Percentiles rank a stretch among this genome's conserved stretches.
These are phyloP conservation scores for Brassicogethes aeneus DNA, from an alignment of 2,888 invertebrate genomes.

Conservation along the genomic window DNA sequence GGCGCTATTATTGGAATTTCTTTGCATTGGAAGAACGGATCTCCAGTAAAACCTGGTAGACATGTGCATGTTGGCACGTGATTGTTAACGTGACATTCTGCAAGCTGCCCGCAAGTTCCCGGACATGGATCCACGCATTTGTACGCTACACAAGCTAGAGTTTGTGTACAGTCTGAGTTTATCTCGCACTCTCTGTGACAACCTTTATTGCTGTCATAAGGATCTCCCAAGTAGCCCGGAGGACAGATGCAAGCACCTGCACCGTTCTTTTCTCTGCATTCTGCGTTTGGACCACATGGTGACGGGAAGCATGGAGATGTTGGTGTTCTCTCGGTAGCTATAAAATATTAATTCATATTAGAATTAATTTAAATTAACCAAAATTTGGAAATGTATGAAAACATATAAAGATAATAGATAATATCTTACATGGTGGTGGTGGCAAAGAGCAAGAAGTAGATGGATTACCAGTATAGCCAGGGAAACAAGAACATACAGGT, in stretches of 20 bases:
- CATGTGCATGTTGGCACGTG: slow-evolving; percentile 74
- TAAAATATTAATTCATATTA: no score
- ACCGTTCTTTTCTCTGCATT: slow-evolving; percentile 72
- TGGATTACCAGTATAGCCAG: slow-evolving; percentile 77
- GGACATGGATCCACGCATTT: slow-evolving; percentile 82
- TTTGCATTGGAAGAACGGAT: slow-evolving; percentile 72
- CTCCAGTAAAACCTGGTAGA: slow-evolving; percentile 66
- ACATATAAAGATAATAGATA: no score
- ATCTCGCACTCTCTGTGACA: slow-evolving; percentile 71
- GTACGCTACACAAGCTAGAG: slow-evolving; percentile 67
- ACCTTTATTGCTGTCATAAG: slow-evolving; percentile 59
- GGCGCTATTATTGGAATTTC: slow-evolving; percentile 44
- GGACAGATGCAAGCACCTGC: slow-evolving; percentile 81
- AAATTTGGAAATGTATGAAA: no score
- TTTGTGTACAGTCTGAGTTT: slow-evolving; percentile 65
- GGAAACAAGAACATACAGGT: slow-evolving; percentile 71
- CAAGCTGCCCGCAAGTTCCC: slow-evolving; percentile 72
- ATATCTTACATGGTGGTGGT: slow-evolving; percentile 34
- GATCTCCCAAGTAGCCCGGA: slow-evolving; percentile 71
- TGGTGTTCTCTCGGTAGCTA: slow-evolving; percentile 54
- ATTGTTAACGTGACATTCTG: slow-evolving; percentile 68
- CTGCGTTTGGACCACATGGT: slow-evolving; percentile 78
- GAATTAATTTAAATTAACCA: not conserved
- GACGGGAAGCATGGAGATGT: slow-evolving; percentile 73
- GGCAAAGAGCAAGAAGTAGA: slow-evolving; percentile 44